Percentiles rank a stretch among this genome's conserved stretches.
phyloP scores from a whole-genome alignment of 1,140 invertebrate genomes.

The Hermatobates lingyangjiaoensis region DNA sequence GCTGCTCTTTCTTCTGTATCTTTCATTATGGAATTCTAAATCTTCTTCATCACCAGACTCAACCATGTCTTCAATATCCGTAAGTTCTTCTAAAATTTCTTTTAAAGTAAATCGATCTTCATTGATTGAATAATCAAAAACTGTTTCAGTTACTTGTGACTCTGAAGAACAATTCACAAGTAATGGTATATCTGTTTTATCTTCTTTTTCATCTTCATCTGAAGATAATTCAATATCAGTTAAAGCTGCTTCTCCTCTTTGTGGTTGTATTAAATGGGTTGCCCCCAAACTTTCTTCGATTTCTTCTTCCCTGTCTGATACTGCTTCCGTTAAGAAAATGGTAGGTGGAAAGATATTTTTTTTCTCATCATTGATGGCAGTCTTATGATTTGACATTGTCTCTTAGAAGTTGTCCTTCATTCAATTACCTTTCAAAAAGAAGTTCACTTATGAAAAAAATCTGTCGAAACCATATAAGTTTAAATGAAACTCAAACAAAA shows the following conservation, averaged over 20 bases:
- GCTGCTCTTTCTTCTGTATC: too few relatives aligned
- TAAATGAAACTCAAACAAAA: too few relatives aligned
- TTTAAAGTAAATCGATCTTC: neutral
- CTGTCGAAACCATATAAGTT: too few relatives aligned
- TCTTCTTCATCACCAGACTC: constrained; percentile 24
- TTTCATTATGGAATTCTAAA: neutral
- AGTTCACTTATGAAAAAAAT: too few relatives aligned
- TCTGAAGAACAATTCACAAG: neutral
- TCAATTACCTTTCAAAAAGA: too few relatives aligned
- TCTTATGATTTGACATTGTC: too few relatives aligned
- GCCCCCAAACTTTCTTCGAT: neutral
- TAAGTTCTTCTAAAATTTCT: constrained; percentile 16
- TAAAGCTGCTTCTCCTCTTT: neutral
- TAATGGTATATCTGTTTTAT: neutral
- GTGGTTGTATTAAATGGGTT: neutral
- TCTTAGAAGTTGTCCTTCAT: too few relatives aligned
- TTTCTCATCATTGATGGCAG: too few relatives aligned
- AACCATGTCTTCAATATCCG: constrained; percentile 32
- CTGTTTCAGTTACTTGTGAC: constrained; percentile 3
- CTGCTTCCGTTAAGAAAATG: constrained; percentile 4
- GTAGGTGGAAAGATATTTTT: neutral
- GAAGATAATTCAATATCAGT: constrained; percentile 9
- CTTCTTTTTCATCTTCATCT: constrained; percentile 7
- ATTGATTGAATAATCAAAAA: neutral
- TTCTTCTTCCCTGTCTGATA: constrained; percentile 7